A percentile compares a stretch with the other conserved stretches of the same genome.
Evolutionary conservation across 92 coral and sea anemone genomes (phyloP).

Genomic region (Epizoanthus fatuus): DNA sequence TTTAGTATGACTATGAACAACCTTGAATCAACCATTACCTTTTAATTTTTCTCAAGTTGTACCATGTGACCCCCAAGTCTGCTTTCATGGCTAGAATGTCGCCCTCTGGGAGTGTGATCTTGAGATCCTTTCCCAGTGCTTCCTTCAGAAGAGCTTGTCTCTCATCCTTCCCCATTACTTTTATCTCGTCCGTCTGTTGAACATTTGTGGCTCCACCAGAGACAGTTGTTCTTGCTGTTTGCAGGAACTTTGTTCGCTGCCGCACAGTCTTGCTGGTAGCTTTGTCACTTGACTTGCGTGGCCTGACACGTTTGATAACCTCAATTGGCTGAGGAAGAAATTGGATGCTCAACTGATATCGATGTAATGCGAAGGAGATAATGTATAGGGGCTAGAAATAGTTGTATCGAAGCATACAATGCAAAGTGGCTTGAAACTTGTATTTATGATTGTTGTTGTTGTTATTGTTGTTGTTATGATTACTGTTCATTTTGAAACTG

Average conservation of each 20-base stretch:
- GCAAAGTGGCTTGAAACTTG: no score
- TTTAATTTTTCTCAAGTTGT: not conserved
- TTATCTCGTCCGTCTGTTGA: constrained; percentile 23
- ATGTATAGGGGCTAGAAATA: no score
- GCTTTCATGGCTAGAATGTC: constrained; percentile 37
- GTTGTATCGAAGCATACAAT: no score
- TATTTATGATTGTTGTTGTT: no score
- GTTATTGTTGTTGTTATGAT: no score
- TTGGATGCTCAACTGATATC: not conserved
- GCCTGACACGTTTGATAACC: constrained; percentile 16
- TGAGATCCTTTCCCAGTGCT: constrained; percentile 48
- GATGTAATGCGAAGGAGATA: no score
- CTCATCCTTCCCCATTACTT: constrained; percentile 15
- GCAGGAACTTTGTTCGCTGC: constrained; percentile 2
- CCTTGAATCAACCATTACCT: not conserved
- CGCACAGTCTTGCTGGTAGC: constrained; percentile 20
- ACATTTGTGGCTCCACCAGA: constrained; percentile 42
- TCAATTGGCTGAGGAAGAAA: constrained; percentile 35
- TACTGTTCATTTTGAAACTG: no score
- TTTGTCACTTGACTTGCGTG: constrained; percentile 31
- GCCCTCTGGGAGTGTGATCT: constrained; percentile 47
- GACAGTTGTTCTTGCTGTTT: constrained; percentile 21
- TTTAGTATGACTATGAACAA: no score
- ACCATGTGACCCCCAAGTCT: constrained; percentile 36
- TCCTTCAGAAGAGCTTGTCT: constrained; percentile 51